These are phyloP conservation scores for Dendrocincla fuliginosa DNA, from an alignment of 2,797 vertebrate species.

Conservation along the genomic window DNA sequence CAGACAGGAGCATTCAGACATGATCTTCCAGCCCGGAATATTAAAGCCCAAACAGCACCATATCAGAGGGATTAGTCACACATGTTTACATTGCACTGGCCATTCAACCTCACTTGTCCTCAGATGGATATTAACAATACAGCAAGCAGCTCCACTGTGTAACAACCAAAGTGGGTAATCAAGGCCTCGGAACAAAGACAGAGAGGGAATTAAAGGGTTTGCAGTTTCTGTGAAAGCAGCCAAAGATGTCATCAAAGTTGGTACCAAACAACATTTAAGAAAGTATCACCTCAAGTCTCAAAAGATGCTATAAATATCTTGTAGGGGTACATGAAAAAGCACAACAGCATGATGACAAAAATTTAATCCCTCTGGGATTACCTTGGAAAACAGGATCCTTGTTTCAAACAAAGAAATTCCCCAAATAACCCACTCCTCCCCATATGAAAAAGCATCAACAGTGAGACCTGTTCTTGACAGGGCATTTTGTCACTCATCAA, in stretches of 20 bases:
- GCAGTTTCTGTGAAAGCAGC: not conserved
- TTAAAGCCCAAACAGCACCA: not conserved
- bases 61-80: constrained; percentile 38
- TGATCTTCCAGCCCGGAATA: constrained; percentile 3
- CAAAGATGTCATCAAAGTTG: not conserved
- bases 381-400: not conserved
- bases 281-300: not conserved
- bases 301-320: not conserved
- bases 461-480: not conserved
- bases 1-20: not conserved
- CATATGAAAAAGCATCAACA: not conserved
- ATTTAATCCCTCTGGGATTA: not conserved
- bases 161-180: constrained; percentile 26
- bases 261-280: not conserved
- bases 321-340: not conserved
- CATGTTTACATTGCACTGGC: constrained; percentile 29
- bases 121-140: constrained; percentile 42
- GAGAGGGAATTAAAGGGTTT: not conserved
- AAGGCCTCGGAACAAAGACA: constrained; percentile 19
- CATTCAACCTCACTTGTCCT: constrained; percentile 40
- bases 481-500: constrained; percentile 18
- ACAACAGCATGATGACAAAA: not conserved
- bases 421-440: not conserved
- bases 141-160: constrained; percentile 30
- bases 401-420: not conserved